phyloP scores from a whole-genome alignment of 2,888 invertebrate species.

The Leptarthrus brevirostris region DNA sequence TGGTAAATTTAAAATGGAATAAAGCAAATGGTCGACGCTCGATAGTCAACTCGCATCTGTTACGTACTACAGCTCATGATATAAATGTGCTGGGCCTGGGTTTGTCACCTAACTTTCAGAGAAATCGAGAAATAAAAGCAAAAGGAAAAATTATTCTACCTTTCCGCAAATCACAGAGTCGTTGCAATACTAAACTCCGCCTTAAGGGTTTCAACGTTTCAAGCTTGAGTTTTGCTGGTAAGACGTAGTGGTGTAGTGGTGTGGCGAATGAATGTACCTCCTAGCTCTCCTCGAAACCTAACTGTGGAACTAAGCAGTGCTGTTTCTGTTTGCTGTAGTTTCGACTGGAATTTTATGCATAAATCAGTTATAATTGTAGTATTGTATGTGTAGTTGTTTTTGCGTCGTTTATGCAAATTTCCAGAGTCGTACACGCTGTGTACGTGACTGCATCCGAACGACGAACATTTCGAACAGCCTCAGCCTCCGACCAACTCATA shows the following conservation, averaged over 20 bases:
- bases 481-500: constrained; percentile 22
- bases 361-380: constrained; percentile 41
- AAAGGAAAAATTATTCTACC: constrained; percentile 29
- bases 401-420: constrained; percentile 45
- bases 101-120: neutral
- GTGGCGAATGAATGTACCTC: constrained; percentile 22
- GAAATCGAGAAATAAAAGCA: neutral
- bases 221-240: constrained; percentile 15
- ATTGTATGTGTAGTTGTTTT: constrained; percentile 37
- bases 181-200: constrained; percentile 36
- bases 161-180: constrained; percentile 44
- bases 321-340: neutral
- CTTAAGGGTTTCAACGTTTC: constrained; percentile 31
- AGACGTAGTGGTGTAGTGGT: neutral
- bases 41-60: neutral
- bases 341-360: constrained; percentile 33
- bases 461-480: neutral
- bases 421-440: constrained; percentile 26
- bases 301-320: neutral
- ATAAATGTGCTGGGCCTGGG: neutral
- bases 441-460: constrained; percentile 22
- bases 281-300: constrained; percentile 8
- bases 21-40: neutral
- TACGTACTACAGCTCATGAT: neutral
- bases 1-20: neutral